A percentile compares a stretch with the other conserved stretches of the same genome.
These are phyloP conservation scores for Melanotaenia parkinsoni DNA, from an alignment of 2,797 vertebrate genomes.

Conservation along the genomic window DNA sequence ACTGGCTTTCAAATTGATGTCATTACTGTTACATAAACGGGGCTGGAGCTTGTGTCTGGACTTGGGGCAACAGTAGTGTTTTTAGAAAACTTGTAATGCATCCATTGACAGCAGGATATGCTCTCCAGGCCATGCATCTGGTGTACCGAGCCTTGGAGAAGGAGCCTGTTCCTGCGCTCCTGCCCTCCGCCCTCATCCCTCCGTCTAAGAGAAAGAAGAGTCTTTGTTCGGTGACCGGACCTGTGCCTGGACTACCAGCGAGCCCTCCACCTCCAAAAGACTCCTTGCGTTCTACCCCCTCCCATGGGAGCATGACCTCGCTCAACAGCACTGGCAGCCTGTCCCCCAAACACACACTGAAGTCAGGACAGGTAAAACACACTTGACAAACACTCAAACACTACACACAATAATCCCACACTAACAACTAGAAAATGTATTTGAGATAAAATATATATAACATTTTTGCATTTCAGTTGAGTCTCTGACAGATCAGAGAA, in stretches of 20 bases:
- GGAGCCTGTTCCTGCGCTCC: conserved; percentile 91
- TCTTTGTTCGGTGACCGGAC: conserved; percentile 79
- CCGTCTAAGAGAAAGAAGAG: conserved; percentile 94
- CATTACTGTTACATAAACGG: not conserved
- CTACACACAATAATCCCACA: not conserved
- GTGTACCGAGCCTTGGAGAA: conserved; percentile 98
- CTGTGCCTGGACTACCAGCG: conserved; percentile 89
- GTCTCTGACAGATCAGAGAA: not conserved
- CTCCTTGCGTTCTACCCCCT: conserved; percentile 94
- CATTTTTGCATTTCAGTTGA: not conserved
- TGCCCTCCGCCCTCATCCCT: conserved; percentile 91
- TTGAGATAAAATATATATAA: not conserved
- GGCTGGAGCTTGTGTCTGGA: not conserved
- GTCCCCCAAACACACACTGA: conserved; percentile 94
- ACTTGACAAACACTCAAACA: not conserved
- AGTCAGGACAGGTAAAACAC: conserved; percentile 86
- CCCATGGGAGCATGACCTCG: conserved; percentile 94
- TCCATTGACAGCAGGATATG: conserved; percentile 15
- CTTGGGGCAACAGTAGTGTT: no score
- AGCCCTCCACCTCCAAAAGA: conserved; percentile 95
- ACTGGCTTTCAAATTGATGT: not conserved
- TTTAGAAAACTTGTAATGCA: not conserved
- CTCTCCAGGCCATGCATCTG: conserved; percentile 94
- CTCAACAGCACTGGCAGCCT: conserved; percentile 94
- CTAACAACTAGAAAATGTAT: not conserved